Evolutionary conservation across 2,888 invertebrate species (phyloP), one percentile per base, ranked within the genome.

Genomic region (Lepeophtheirus nordmannii): DNA sequence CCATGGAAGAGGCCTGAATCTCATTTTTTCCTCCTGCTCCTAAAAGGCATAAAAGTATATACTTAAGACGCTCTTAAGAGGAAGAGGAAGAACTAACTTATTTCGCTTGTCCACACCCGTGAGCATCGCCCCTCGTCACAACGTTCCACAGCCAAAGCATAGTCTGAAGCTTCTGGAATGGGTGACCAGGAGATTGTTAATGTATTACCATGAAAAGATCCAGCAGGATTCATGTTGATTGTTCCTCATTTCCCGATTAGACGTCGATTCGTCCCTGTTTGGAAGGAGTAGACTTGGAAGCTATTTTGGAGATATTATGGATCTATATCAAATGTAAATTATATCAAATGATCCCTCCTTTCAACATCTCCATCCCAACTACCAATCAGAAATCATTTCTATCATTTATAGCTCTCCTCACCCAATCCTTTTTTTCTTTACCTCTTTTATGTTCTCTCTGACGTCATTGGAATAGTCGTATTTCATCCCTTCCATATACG

Each of bases 181-280:
- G 61, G 37, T 7, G 23, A n/a, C 61, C 61, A 61, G 30, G 30
- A 61, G 30, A 37, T 22, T 22, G 14, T 61, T 17, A 61, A 17
- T n/a, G 61, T 61, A 37, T 61, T 37, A 30, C 61, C 37, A 20
- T 58, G 58, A 61, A 61, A 38, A 8, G 14, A 11, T 17, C 61
- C 61, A n/a, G 22, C 17, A n/a, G 61, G 61, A 38, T 61, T 37
- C 61, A 61, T 61, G 7, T 1, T 37, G 5, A 30, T 22, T n/a
- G 5, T 58, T 58, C 53, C 30, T 30, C 30, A 30, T 30, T 30
- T 30, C 30, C 30, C 7, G 30, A 30, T 30, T 30, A 30, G 3
- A 7, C 2, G 30, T 30, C 30, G 30, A 30, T 30, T 30, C 30
- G 30, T 30, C 3, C 30, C 30, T 30, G 2, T 30, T 30, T 30